These are phyloP conservation scores for Minunthozetes semirufus DNA, from an alignment of 2,888 invertebrate genomes.

Conservation along the genomic window DNA sequence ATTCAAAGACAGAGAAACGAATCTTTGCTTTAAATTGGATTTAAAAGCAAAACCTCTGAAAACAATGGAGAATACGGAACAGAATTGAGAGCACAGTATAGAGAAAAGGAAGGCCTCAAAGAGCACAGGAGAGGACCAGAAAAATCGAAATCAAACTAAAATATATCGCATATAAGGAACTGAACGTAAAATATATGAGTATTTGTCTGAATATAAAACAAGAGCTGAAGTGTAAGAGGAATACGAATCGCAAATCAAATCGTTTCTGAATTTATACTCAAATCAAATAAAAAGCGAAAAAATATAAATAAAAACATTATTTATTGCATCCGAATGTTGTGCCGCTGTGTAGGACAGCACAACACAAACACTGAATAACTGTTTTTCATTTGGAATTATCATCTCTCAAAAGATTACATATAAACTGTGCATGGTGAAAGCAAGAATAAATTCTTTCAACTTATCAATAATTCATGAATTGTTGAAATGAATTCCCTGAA, in stretches of 20 bases:
- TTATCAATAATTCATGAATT: no score
- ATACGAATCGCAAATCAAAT: background rate
- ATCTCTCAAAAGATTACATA: no score
- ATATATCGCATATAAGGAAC: no score
- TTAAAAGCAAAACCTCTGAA: background rate
- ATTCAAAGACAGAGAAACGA: background rate
- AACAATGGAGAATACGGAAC: background rate
- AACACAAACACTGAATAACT: no score
- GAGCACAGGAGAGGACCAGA: no score
- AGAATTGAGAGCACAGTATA: background rate
- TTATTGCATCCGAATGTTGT: background rate
- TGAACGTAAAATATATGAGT: no score
- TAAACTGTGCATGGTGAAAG: no score
- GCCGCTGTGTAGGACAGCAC: background rate
- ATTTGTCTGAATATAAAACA: background rate
- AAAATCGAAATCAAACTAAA: no score
- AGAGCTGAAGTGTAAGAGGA: background rate
- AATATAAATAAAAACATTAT: background rate
- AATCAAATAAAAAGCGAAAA: background rate
- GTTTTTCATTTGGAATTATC: no score
- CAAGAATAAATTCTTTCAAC: no score
- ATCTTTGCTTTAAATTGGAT: background rate
- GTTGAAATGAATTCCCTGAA: no score
- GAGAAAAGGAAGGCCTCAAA: background rate
- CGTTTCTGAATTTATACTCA: background rate